Base-by-base conservation (phyloP, 2,888 invertebrate genomes). In the Drosophila rubida region DNA sequence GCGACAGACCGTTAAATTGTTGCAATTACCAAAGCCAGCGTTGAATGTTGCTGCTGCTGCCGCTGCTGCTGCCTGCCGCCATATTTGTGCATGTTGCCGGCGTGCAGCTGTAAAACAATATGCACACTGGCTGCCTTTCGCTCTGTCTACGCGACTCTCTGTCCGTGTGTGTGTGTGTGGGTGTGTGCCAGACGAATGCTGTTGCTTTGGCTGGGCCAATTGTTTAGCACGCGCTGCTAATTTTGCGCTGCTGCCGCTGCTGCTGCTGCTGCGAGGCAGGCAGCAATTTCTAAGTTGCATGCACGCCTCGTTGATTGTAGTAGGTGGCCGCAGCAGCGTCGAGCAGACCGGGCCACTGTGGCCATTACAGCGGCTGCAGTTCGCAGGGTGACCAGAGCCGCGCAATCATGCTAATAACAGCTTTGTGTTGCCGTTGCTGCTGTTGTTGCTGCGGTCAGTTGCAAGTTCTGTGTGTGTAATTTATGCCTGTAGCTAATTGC, bases 1-100 rank as follows among this genome's bases (percentile, higher is more conserved):
- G 91, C 89, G 89, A 90, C 88, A 90, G 89, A 89, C 89, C 89
- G 86, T 90, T 90, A 90, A 89, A 89, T 89, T 90, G 90, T 88
- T 90, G 90, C 90, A 89, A 89, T 89, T 89, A 90, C 90, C 88
- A 87, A 64, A 80, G 80, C 80, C 66, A 76, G 80, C 62, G 77
- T 82, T 76, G 83, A 62, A 65, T 65, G 50, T 67, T 67, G 51
- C 45, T 62, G 58, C 49, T 19, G 19, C 19, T 19, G 19, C 19
- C 3, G 63, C 49, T 57, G 58, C 54, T 64, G 55, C 42, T 69
- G 51, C 54, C 54, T 58, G 76, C 83, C 71, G 87, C 87, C 82
- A 84, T 84, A 69, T 82, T 81, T 82, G 74, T 54, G 60, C 67
- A 58, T 77, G 73, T 63, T 77, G 64, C 59, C 76, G 74, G 53